phyloP scores from a whole-genome alignment of 1,140 invertebrate species.

The Galleria mellonella region DNA sequence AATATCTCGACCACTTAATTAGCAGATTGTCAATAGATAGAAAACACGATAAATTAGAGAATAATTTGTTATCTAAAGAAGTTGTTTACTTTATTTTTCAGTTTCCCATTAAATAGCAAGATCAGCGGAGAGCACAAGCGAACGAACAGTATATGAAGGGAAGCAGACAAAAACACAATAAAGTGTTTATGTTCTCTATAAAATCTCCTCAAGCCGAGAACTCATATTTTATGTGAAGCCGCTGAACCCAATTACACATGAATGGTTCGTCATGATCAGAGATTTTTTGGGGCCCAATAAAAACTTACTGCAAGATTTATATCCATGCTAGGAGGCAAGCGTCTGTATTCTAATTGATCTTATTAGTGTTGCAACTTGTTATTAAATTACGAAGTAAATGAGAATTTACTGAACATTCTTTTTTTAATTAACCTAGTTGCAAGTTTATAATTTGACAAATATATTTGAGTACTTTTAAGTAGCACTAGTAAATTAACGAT shows the following conservation, averaged over 20 bases:
- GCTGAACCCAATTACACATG: conserved; percentile 68
- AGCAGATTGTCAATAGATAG: background rate
- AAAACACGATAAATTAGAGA: background rate
- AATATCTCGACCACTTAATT: too few species aligned
- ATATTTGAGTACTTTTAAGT: too few species aligned
- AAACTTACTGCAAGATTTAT: conserved; percentile 63
- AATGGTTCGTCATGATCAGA: conserved; percentile 71
- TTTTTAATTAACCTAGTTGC: too few species aligned
- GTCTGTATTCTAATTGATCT: conserved; percentile 49
- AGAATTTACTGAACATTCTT: too few species aligned
- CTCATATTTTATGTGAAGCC: conserved; percentile 69
- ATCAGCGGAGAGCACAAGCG: conserved; percentile 2
- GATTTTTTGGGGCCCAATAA: conserved; percentile 63
- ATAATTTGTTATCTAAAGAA: background rate
- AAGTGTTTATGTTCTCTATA: conserved; percentile 71
- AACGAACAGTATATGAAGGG: conserved; percentile 32
- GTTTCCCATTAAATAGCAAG: background rate
- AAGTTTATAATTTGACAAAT: too few species aligned
- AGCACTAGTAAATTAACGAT: too few species aligned
- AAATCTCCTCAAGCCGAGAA: conserved; percentile 52
- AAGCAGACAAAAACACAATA: conserved; percentile 60
- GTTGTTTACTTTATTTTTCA: background rate
- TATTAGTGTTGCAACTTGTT: conserved; percentile 53
- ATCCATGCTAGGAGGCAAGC: conserved; percentile 26
- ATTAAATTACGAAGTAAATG: conserved; percentile 45